Percentiles rank a stretch among this genome's conserved stretches.
phyloP scores from a whole-genome alignment of 2,888 invertebrate genomes.

The Agonum fuliginosum region DNA sequence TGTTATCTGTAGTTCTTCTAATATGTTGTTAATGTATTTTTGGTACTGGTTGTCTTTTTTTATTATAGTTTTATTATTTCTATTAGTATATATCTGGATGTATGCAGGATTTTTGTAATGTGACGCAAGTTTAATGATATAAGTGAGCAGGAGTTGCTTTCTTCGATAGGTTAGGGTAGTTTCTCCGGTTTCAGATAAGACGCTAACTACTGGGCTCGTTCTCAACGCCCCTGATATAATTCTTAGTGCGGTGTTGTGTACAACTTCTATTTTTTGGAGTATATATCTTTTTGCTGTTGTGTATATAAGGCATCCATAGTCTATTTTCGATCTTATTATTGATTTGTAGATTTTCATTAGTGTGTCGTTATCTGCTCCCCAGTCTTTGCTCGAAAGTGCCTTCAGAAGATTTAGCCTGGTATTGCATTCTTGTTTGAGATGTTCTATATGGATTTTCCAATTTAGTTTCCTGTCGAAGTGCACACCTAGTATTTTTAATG shows the following conservation, averaged over 20 bases:
- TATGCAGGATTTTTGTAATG: neutral
- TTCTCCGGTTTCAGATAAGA: neutral
- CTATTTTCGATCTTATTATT: slow-evolving; percentile 40
- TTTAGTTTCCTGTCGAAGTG: neutral
- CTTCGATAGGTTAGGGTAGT: neutral
- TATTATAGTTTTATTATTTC: neutral
- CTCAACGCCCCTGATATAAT: slow-evolving; percentile 41
- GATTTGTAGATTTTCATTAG: no score
- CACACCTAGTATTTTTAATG: neutral
- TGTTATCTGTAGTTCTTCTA: neutral
- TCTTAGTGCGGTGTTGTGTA: slow-evolving; percentile 27
- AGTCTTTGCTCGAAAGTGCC: slow-evolving; percentile 22
- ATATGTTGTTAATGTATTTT: neutral
- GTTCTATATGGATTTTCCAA: neutral
- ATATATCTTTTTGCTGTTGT: slow-evolving; percentile 16
- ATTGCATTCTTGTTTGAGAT: slow-evolving; percentile 9
- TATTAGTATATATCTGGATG: neutral
- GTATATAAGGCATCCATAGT: slow-evolving; percentile 26
- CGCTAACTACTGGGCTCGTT: slow-evolving; percentile 15
- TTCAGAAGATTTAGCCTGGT: slow-evolving; percentile 34
- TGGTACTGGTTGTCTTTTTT: neutral
- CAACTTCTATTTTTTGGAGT: slow-evolving; percentile 20
- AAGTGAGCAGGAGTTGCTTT: neutral
- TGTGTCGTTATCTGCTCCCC: no score
- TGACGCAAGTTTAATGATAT: neutral